Base-by-base conservation (phyloP, 2,797 vertebrate species). In the Tragopan temminckii region DNA sequence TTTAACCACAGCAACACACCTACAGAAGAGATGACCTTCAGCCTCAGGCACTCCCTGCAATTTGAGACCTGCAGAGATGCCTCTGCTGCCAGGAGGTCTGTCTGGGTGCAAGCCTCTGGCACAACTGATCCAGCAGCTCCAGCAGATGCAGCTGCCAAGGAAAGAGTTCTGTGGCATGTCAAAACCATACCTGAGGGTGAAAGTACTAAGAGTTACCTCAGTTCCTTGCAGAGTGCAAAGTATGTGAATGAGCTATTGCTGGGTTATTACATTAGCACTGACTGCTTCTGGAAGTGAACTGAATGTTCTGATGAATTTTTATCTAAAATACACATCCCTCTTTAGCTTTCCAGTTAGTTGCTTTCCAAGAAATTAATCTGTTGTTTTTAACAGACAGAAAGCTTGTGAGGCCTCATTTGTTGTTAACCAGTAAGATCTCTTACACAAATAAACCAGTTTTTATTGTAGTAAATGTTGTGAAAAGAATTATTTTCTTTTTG, bases 251-350 rank as follows among this genome's bases (percentile, higher is more conserved):
- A 83, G 13, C 9, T 83, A 16, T 80, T 90, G 12, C 69, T 85
- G 33, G 13, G 7, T 7, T 71, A 80, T 38, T 67, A 10, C 67
- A n/a, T 80, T 89, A 75, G 27, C n/a, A 88, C 45, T 45, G 77
- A 7, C 72, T 85, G 16, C 29, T 94, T 93, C 69, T 81, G 55
- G 46, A 68, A 52, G 81, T 62, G 62, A 92, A 55, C 42, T 87
- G 3, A 38, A 38, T 85, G 53, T 93, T 83, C 46, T 63, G 72
- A 83, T 5, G 7, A 70, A 20, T 68, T 81, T 88, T 57, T 55
- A 23, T 64, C 72, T 58, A 68, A 82, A 82, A 74, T 81, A 70
- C 18, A 18, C 58, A 68, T 8, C 19, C 10, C 5, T 78, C 69
- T 91, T 92, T 62, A 81, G 42, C 58, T 85, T n/a, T n/a, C n/a